A percentile compares a stretch with the other conserved stretches of the same genome.
phyloP scores from a whole-genome alignment of 2,797 vertebrate species.

The Chromobotia macracanthus region DNA sequence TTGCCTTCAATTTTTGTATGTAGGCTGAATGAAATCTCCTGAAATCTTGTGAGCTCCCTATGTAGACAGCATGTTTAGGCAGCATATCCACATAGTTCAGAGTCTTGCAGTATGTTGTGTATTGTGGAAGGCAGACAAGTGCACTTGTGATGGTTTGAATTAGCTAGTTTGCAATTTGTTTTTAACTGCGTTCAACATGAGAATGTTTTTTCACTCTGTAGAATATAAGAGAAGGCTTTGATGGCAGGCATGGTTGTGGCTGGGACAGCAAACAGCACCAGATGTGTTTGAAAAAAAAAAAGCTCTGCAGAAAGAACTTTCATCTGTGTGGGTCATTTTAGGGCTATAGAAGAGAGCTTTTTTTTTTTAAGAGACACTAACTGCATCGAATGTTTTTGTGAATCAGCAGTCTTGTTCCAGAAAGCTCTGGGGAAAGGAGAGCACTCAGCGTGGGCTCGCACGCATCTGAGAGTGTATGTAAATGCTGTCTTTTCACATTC shows the following conservation, averaged over 20 bases:
- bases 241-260: slow-evolving; percentile 69
- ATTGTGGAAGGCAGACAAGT: neutral
- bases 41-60: slow-evolving; percentile 8
- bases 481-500: slow-evolving; percentile 61
- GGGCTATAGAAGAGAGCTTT: neutral
- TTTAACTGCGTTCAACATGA: neutral
- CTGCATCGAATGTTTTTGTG: slow-evolving; percentile 8
- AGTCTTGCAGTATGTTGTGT: neutral
- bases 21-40: neutral
- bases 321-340: slow-evolving; percentile 1
- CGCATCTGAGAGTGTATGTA: slow-evolving; percentile 64
- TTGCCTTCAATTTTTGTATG: neutral
- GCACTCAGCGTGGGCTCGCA: slow-evolving; percentile 48
- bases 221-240: slow-evolving; percentile 70
- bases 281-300: slow-evolving; percentile 58
- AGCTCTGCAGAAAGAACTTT: neutral
- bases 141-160: slow-evolving; percentile 4
- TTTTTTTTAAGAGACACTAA: neutral
- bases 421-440: slow-evolving; percentile 40
- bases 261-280: slow-evolving; percentile 65
- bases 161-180: neutral
- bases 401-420: slow-evolving; percentile 27
- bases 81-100: neutral
- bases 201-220: slow-evolving; percentile 56
- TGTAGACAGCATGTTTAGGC: neutral